phyloP scores from a whole-genome alignment of 1,140 invertebrate species.

The Cherax quadricarinatus region DNA sequence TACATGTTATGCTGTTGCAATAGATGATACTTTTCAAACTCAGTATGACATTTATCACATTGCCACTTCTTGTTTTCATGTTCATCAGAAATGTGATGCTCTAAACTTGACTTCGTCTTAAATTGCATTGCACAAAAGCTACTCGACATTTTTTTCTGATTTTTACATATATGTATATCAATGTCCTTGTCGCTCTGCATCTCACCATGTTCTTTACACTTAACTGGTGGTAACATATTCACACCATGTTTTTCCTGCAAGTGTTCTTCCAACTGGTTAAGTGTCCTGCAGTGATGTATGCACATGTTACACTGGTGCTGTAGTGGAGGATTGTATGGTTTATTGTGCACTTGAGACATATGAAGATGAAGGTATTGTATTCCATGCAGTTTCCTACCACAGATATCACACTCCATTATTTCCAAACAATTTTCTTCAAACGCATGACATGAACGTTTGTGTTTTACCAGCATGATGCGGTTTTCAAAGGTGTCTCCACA shows the following conservation, averaged over 20 bases:
- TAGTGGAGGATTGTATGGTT: constrained; percentile 5
- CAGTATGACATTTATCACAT: constrained; percentile 31
- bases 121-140: constrained; percentile 47
- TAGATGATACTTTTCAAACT: constrained; percentile 47
- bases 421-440: constrained; percentile 3
- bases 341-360: constrained; percentile 24
- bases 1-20: constrained; percentile 45
- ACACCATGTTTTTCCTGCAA: constrained; percentile 50
- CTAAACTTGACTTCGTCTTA: neutral
- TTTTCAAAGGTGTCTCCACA: constrained; percentile 29
- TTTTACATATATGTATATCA: constrained; percentile 42
- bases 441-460: constrained; percentile 25
- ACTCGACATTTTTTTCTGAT: constrained; percentile 24
- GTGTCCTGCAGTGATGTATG: constrained; percentile 39
- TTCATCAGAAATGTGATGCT: constrained; percentile 31
- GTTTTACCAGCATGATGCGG: constrained; percentile 15
- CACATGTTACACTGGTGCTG: constrained; percentile 45
- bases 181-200: constrained; percentile 44
- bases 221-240: constrained; percentile 16
- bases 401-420: constrained; percentile 48
- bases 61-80: constrained; percentile 44
- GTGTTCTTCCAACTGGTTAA: constrained; percentile 41
- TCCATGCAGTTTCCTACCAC: constrained; percentile 51
- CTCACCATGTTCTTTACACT: constrained; percentile 26
- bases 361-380: constrained; percentile 25